A percentile compares a stretch with the other conserved stretches of the same genome.
Conservation (phyloP, 2,888 invertebrate species). For the Helleia helle region DNA sequence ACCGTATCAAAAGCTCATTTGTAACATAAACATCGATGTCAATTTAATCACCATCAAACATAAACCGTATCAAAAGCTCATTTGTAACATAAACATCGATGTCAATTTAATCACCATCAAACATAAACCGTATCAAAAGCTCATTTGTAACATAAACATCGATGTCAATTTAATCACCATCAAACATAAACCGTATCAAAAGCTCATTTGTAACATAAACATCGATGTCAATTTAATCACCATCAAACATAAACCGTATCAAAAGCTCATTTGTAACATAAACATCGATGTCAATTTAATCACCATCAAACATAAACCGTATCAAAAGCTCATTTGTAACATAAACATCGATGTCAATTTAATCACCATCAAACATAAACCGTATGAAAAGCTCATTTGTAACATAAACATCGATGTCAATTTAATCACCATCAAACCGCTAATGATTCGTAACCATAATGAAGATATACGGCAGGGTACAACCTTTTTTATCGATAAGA, state of each 20-base stretch:
- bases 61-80: no score
- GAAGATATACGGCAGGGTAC: constrained; percentile 11
- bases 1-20: no score
- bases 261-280: constrained; percentile 7
- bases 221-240: constrained; percentile 5
- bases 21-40: constrained; percentile 1
- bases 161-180: constrained; percentile 5
- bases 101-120: constrained; percentile 6
- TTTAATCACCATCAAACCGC: constrained; percentile 7
- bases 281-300: constrained; percentile 1
- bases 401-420: constrained; percentile 3
- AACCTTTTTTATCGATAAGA: constrained; percentile 29
- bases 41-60: constrained; percentile 7
- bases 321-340: constrained; percentile 7
- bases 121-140: no score
- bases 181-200: no score
- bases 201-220: constrained; percentile 4
- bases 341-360: constrained; percentile 1
- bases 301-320: constrained; percentile 8
- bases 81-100: constrained; percentile 2
- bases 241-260: no score
- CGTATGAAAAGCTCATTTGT: no score
- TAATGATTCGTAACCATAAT: constrained; percentile 10
- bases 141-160: constrained; percentile 4
- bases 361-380: constrained; percentile 8